Conservation (phyloP, 2,888 invertebrate genomes). For the Drosophila leonis region DNA sequence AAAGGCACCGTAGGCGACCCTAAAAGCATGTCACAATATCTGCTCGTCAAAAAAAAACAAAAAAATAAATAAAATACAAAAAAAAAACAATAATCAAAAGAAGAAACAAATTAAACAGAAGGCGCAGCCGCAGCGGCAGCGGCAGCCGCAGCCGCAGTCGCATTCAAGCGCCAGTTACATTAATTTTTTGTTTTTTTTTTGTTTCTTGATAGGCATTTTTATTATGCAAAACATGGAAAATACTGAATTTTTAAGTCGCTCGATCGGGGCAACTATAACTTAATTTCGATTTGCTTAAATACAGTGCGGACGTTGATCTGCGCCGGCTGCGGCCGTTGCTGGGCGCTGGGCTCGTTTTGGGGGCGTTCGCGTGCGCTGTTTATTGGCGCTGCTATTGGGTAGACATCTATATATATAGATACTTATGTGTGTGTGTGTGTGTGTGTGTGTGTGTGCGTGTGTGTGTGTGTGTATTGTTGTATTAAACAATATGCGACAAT, state of each 20-base stretch:
- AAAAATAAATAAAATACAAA: slow-evolving; percentile 13
- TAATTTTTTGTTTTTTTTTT: slow-evolving; percentile 56
- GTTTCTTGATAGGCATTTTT: slow-evolving; percentile 71
- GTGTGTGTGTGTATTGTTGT: slow-evolving; percentile 14
- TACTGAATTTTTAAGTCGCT: slow-evolving; percentile 69
- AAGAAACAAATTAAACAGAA: slow-evolving; percentile 40
- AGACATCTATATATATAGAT: background rate
- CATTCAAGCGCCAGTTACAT: slow-evolving; percentile 74
- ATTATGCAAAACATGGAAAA: slow-evolving; percentile 81
- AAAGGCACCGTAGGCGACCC: slow-evolving; percentile 65
- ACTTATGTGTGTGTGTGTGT: no score
- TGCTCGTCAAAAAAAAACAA: slow-evolving; percentile 47
- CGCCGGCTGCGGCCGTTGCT: slow-evolving; percentile 40
- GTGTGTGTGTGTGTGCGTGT: no score
- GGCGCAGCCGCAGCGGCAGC: slow-evolving; percentile 34
- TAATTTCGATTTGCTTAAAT: slow-evolving; percentile 55
- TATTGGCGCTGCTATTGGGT: slow-evolving; percentile 20
- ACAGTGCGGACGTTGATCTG: slow-evolving; percentile 67
- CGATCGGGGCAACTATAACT: slow-evolving; percentile 63
- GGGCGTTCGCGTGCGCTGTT: slow-evolving; percentile 50
- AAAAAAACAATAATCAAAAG: slow-evolving; percentile 11
- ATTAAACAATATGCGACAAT: slow-evolving; percentile 66
- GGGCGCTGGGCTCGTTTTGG: slow-evolving; percentile 27
- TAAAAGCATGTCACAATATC: slow-evolving; percentile 78
- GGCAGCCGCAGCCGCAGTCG: slow-evolving; percentile 33